Evolutionary conservation across 2,888 invertebrate species (phyloP).

Genomic region (Strigamia crassipes): DNA sequence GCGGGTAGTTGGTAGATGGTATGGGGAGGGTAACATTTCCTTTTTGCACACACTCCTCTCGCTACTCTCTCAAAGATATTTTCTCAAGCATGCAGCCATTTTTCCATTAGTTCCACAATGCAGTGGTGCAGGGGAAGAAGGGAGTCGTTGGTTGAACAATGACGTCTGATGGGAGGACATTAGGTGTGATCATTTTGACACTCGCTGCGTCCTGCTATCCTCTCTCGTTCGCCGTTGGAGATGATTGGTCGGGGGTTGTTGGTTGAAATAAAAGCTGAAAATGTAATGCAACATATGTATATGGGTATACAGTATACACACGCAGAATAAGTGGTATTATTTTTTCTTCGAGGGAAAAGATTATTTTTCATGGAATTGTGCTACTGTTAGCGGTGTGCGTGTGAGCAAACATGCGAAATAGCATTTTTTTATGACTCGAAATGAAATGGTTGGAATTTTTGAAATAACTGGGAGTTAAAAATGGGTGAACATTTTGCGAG

Average conservation of each 20-base stretch:
- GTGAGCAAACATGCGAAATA: constrained; percentile 7
- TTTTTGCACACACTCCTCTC: neutral
- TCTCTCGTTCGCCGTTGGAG: neutral
- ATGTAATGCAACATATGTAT: constrained; percentile 32
- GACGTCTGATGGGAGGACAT: constrained; percentile 33
- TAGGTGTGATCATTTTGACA: constrained; percentile 40
- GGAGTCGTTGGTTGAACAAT: neutral
- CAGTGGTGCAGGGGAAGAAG: neutral
- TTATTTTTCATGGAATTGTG: constrained; percentile 7
- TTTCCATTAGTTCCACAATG: constrained; percentile 35
- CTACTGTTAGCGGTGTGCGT: neutral
- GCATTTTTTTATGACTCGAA: neutral
- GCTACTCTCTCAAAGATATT: constrained; percentile 23
- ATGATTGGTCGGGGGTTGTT: neutral
- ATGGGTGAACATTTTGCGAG: too few species aligned
- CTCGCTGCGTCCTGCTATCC: neutral
- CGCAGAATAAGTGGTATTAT: neutral
- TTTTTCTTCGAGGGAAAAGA: neutral
- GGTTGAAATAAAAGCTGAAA: neutral
- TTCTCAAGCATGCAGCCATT: constrained; percentile 35
- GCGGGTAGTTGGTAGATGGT: constrained; percentile 5
- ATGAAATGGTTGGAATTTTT: neutral
- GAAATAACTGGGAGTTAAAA: neutral
- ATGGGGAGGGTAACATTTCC: constrained; percentile 13
- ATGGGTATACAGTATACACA: neutral